Conservation (phyloP, 2,113 vertebrate genomes). For the Corvus moneduloides region DNA sequence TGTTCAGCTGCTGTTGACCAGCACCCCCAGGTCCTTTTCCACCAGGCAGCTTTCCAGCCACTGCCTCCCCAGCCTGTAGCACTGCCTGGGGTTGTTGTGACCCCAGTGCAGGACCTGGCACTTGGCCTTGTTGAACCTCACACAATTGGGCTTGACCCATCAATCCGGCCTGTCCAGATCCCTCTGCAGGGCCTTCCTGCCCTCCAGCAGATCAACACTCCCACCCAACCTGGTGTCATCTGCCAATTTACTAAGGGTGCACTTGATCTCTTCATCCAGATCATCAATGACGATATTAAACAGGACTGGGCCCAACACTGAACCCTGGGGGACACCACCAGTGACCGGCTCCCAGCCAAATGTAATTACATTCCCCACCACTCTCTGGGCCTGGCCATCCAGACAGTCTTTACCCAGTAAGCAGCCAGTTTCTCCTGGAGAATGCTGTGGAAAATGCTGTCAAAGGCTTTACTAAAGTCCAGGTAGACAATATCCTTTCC, state of each 20-base stretch:
- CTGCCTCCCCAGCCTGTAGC: neutral
- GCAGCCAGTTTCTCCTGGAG: neutral
- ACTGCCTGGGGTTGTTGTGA: neutral
- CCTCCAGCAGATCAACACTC: neutral
- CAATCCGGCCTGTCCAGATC: neutral
- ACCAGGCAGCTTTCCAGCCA: fast-evolving
- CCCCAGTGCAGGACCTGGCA: fast-evolving
- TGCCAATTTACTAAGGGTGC: neutral
- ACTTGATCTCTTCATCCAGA: neutral
- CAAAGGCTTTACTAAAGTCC: neutral
- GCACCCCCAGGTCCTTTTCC: neutral
- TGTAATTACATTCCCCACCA: neutral
- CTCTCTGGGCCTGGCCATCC: neutral
- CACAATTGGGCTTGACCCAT: neutral
- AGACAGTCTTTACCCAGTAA: neutral
- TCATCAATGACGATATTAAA: neutral
- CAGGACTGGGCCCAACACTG: neutral
- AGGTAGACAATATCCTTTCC: neutral
- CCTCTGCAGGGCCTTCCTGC: neutral
- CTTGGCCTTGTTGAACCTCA: neutral
- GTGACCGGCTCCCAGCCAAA: neutral
- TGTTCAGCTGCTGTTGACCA: neutral
- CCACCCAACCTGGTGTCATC: neutral
- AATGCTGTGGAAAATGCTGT: neutral
- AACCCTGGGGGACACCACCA: neutral